A percentile compares a stretch with the other conserved stretches of the same genome.
These are phyloP conservation scores for Gadopsis marmoratus DNA, from an alignment of 2,797 vertebrate genomes.

Conservation along the genomic window DNA sequence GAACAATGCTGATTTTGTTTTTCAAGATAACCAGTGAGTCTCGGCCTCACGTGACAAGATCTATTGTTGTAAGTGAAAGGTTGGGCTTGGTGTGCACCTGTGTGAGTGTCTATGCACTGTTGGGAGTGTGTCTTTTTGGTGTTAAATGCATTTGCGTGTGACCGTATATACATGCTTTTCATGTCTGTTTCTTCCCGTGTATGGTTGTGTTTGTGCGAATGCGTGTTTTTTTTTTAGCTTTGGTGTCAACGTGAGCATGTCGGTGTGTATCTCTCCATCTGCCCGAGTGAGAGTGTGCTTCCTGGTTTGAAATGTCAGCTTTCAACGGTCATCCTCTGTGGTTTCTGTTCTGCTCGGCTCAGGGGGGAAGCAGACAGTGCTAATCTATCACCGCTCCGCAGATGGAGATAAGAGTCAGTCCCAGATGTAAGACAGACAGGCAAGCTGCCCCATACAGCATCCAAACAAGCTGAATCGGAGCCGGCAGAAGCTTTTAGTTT, in stretches of 20 bases:
- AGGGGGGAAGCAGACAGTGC: slow-evolving; percentile 39
- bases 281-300: slow-evolving; percentile 19
- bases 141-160: not conserved
- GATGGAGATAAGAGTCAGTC: slow-evolving; percentile 51
- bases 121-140: not conserved
- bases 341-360: slow-evolving; percentile 54
- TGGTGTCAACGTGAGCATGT: not conserved
- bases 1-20: slow-evolving; percentile 45
- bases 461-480: slow-evolving; percentile 28
- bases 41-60: not conserved
- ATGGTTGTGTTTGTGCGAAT: slow-evolving; percentile 13
- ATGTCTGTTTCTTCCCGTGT: not conserved
- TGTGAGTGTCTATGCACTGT: not conserved
- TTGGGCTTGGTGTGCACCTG: slow-evolving; percentile 23
- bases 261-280: slow-evolving; percentile 17
- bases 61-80: slow-evolving; percentile 30
- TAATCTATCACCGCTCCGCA: slow-evolving; percentile 56
- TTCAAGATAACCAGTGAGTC: slow-evolving; percentile 35
- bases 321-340: slow-evolving; percentile 55
- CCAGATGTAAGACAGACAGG: slow-evolving; percentile 32
- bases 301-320: slow-evolving; percentile 69
- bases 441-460: slow-evolving; percentile 1
- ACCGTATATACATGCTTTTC: not conserved
- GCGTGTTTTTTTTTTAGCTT: slow-evolving; percentile 8
- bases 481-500: not conserved